A percentile compares a stretch with the other conserved stretches of the same genome.
phyloP scores from a whole-genome alignment of 2,113 vertebrate genomes.

The Erinaceus europaeus region DNA sequence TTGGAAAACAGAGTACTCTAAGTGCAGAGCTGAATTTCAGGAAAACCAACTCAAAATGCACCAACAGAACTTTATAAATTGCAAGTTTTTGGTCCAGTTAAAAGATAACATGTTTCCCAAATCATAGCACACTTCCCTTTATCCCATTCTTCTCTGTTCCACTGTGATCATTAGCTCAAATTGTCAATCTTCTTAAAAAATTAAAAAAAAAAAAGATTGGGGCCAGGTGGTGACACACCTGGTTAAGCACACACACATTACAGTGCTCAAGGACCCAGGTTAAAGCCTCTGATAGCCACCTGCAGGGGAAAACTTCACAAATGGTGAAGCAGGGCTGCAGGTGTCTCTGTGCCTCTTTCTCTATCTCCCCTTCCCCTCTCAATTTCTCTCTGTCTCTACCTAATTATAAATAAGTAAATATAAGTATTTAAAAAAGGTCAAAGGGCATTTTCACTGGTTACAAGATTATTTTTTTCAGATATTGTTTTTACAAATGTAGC shows the following conservation, averaged over 20 bases:
- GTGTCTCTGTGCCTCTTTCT: too few relatives aligned
- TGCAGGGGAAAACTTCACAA: too few relatives aligned
- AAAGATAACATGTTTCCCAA: constrained; percentile 11
- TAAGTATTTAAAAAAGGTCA: constrained; percentile 16
- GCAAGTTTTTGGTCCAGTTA: neutral
- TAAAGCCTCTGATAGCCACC: too few relatives aligned
- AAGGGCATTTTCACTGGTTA: constrained; percentile 20
- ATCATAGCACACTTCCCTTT: neutral
- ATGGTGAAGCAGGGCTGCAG: too few relatives aligned
- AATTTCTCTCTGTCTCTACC: too few relatives aligned
- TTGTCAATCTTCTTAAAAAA: constrained; percentile 33
- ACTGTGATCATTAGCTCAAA: constrained; percentile 3
- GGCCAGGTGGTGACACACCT: too few relatives aligned
- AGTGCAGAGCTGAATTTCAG: neutral
- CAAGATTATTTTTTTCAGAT: constrained; percentile 33
- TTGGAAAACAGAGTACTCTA: neutral
- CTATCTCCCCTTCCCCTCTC: too few relatives aligned
- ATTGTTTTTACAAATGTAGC: neutral
- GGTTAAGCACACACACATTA: too few relatives aligned
- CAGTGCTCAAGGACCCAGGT: too few relatives aligned
- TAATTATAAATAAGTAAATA: too few relatives aligned
- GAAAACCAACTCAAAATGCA: neutral
- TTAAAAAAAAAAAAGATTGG: too few relatives aligned
- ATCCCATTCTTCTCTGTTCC: neutral
- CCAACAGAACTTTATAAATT: neutral